Evolutionary conservation across 2,113 vertebrate species (phyloP).

Genomic region (Siphamia tubifer): DNA sequence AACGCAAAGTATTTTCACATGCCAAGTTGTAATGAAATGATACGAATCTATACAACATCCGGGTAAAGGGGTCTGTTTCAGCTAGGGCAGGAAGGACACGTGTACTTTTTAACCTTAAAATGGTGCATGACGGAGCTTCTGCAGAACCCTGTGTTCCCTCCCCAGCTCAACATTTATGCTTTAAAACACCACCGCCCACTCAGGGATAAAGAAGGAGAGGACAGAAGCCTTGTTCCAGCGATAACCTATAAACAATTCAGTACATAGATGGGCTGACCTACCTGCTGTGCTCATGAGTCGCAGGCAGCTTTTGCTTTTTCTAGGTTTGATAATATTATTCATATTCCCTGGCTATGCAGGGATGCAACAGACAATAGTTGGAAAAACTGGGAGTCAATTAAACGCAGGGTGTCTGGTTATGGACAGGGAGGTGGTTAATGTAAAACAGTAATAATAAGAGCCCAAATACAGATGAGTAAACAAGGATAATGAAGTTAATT

Average conservation of each 20-base stretch:
- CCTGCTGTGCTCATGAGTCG: constrained; percentile 15
- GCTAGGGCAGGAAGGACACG: neutral
- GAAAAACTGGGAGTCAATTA: neutral
- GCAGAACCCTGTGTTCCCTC: neutral
- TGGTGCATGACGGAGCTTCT: neutral
- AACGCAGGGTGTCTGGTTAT: too few species aligned
- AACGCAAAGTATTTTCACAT: too few species aligned
- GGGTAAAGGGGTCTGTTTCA: too few species aligned
- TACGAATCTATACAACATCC: too few species aligned
- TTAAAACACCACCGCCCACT: neutral
- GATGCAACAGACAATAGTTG: neutral
- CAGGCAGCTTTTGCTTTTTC: neutral
- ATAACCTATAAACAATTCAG: constrained; percentile 50
- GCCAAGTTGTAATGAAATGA: too few species aligned
- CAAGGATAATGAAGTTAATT: too few species aligned
- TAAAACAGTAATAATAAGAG: too few species aligned
- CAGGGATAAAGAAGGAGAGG: neutral
- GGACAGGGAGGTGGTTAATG: too few species aligned
- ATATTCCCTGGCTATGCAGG: neutral
- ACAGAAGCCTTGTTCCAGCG: constrained; percentile 34
- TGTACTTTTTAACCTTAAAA: neutral
- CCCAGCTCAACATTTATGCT: neutral
- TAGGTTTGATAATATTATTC: neutral
- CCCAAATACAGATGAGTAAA: too few species aligned
- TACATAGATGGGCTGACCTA: constrained; percentile 31